Evolutionary conservation across 2,113 vertebrate species (phyloP), one percentile per base, ranked within the genome.

Genomic region (Oenanthe melanoleuca): DNA sequence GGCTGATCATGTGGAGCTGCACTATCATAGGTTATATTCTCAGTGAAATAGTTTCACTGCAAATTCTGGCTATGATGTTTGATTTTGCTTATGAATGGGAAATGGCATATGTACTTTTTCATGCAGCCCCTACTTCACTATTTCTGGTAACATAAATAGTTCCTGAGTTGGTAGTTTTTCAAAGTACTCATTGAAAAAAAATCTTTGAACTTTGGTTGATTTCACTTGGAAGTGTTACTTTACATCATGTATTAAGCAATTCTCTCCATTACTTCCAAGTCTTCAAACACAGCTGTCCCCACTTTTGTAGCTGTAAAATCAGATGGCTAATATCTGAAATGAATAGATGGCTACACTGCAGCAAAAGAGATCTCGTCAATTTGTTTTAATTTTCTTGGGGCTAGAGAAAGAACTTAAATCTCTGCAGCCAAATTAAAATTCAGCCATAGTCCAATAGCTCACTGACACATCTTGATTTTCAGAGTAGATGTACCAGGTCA

Each of bases 201-300:
- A 70, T 45, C 49, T 89, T 93, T 93, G 53, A 89, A 86, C 49
- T 73, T 96, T n/a, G 47, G 29, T 80, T 89, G 72, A 67, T 96
- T 97, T 86, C 69, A 67, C 56, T 84, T 91, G 83, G 44, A 95
- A 72, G 52, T 86, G 64, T 86, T 90, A 84, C 33, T 94, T 96
- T 80, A 74, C 80, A 63, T 91, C 64, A 88, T 38, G 21, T 77
- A 78, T 89, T 86, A 86, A 90, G 75, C 63, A 95, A 52, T 92
- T 88, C 47, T 92, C 75, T 83, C 95, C 73, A 44, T 88, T 86
- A 71, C 88, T 93, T 91, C 47, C 38, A 92, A 71, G 52, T 91
- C 55, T 74, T 83, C 49, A 65, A 92, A 83, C 50, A 80, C 59
- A 92, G 55, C 67, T 83, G 75, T 89, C 42, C 63, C 33, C 31